phyloP scores from a whole-genome alignment of 2,113 vertebrate species.

The Siniperca chuatsi region DNA sequence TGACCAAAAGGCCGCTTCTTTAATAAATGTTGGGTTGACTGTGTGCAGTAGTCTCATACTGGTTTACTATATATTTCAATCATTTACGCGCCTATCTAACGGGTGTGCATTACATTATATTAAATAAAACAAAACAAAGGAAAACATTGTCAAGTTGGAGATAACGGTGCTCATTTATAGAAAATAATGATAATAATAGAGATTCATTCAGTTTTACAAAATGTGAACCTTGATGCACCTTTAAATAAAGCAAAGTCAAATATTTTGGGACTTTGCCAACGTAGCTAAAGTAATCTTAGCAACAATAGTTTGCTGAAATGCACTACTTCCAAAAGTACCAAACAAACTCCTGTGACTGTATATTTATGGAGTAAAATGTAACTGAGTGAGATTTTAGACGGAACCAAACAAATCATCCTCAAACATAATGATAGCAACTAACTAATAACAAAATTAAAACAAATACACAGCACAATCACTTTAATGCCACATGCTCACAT shows the following conservation, averaged over 20 bases:
- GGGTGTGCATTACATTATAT: neutral
- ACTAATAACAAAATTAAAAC: constrained; percentile 11
- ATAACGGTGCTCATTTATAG: neutral
- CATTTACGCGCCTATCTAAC: neutral
- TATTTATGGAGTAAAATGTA: neutral
- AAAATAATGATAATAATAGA: neutral
- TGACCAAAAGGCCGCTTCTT: neutral
- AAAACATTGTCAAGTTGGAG: neutral
- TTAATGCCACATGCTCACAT: constrained; percentile 40
- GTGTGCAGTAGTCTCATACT: neutral
- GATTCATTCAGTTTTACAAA: neutral
- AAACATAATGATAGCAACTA: neutral
- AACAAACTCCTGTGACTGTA: neutral
- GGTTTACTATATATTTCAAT: neutral
- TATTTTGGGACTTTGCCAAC: neutral
- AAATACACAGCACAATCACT: neutral
- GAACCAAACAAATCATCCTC: neutral
- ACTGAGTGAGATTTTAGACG: neutral
- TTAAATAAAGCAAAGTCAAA: neutral
- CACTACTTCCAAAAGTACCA: neutral
- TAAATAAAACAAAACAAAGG: neutral
- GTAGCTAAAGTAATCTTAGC: neutral
- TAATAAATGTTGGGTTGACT: neutral
- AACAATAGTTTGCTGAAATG: neutral
- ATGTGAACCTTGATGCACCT: neutral